Conservation (phyloP, 2,797 vertebrate genomes). For the Florisuga fusca region DNA sequence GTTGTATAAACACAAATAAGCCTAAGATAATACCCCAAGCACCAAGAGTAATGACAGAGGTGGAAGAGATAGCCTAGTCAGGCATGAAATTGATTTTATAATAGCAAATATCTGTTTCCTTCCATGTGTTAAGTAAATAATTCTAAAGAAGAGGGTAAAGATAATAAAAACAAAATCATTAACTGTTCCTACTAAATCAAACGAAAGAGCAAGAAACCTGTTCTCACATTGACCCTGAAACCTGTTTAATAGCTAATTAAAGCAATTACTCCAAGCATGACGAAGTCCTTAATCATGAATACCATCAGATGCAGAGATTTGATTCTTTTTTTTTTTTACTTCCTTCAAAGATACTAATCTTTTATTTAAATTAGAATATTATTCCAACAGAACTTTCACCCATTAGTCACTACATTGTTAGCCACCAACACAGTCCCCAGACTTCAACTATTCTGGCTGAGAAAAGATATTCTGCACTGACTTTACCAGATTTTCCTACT, state of each 20-base stretch:
- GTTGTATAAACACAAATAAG: conserved; percentile 81
- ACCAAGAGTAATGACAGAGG: conserved; percentile 82
- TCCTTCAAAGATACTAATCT: background rate
- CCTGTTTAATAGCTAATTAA: conserved; percentile 95
- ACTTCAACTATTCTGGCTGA: fast-evolving
- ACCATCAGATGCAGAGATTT: conserved; percentile 23
- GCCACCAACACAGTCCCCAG: background rate
- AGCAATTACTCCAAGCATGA: conserved; percentile 91
- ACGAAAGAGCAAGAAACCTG: conserved; percentile 85
- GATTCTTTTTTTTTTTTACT: background rate
- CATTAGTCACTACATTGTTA: background rate
- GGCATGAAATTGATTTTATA: conserved; percentile 99
- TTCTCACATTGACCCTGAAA: conserved; percentile 93
- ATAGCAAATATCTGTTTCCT: conserved; percentile 97
- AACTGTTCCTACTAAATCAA: conserved; percentile 92
- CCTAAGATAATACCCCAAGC: conserved; percentile 77
- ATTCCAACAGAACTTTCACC: background rate
- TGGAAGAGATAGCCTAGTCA: conserved; percentile 88
- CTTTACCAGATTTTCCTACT: background rate
- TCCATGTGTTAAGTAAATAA: conserved; percentile 95
- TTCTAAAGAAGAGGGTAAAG: conserved; percentile 90
- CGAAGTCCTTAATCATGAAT: conserved; percentile 84
- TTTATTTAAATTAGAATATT: conserved; percentile 11
- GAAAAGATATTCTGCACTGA: background rate
- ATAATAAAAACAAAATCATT: conserved; percentile 95